Base-by-base conservation (phyloP, 2,888 invertebrate genomes). In the Rutpela maculata region DNA sequence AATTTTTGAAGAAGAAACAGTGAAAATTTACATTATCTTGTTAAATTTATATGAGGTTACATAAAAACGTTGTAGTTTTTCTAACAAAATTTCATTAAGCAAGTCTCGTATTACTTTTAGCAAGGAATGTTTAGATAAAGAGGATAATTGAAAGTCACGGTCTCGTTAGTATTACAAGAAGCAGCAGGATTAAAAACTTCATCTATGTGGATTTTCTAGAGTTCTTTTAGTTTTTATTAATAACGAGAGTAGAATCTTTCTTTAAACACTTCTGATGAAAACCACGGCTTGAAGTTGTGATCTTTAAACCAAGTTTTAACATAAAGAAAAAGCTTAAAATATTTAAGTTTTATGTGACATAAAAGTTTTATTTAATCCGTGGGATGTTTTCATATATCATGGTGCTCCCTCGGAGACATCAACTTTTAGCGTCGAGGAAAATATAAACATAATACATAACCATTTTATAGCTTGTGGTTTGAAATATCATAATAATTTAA, bases 171-270 rank as follows among this genome's bases (percentile, higher is more conserved):
- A 67, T 67, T 67, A 31, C 67, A 50, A 69, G 63, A 35, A 38
- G 50, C 63, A 55, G 35, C 65, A 31, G 75, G 75, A 75, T 75
- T 75, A 75, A 75, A 75, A 75, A 70, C 75, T 75, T 70, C 75
- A 75, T 70, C 70, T 70, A 56, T 65, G 65, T 22, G 75, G 65
- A 65, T 75, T 69, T 75, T 62, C 69, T 57, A 18, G 60, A 74
- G 70, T 15, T 38, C 56, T 55, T 62, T 70, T 63, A 65, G 70
- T 70, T 75, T 75, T 75, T 70, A 70, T 70, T 70, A 70, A 69
- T 63, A 69, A 57, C 56, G 63, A 75, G 38, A 55, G 70, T 65
- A 59, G 59, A 74, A 67, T 74, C 66, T 74, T 56, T 67, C 67
- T 65, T 73, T 26, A 60, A 74, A 74, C 59, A 26, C 38, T 43